Evolutionary conservation across 2,888 invertebrate species (phyloP), one percentile per base, ranked within the genome.

Genomic region (Oeneis ivallda): DNA sequence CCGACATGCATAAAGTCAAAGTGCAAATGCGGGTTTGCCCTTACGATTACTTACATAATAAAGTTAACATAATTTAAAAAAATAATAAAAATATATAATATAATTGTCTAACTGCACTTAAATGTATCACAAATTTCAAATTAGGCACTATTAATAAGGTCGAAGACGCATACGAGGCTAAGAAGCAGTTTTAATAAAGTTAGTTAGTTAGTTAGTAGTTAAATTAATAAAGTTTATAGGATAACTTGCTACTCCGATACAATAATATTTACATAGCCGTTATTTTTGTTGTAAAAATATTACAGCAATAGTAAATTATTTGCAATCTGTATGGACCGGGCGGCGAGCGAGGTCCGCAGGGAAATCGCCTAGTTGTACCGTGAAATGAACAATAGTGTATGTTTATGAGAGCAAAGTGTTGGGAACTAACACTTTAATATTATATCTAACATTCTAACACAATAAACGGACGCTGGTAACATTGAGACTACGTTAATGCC

Each of bases 301-400:
- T 57, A 37, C 34, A 63, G 56, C 47, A 13, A 61, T 52, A 34
- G 47, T 50, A 34, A 19, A 64, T 64, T 54, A 50, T 49, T 58
- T 57, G 59, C 59, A 69, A 65, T 69, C 56, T 65, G 67, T 69
- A 65, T 62, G 62, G 62, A 65, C 34, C 59, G 69, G 60, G 65
- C 69, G 60, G 61, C 59, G n/a, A 32, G 15, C 41, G 13, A 10
- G 17, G 59, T 41, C 71, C 71, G 62, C 26, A 65, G 73, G 72
- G 72, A 72, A 73, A 73, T 73, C 67, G 63, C 34, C 65, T 68
- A 71, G 67, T 65, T 65, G 62, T 70, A 66, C 62, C 70, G 67
- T 64, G 68, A 59, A 69, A 66, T 67, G 69, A 69, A 69, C 72
- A 71, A 69, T 66, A 66, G 62, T 11, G 60, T 58, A 59, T 65